phyloP scores from a whole-genome alignment of 2,888 invertebrate species.

The Fabriciana adippe region DNA sequence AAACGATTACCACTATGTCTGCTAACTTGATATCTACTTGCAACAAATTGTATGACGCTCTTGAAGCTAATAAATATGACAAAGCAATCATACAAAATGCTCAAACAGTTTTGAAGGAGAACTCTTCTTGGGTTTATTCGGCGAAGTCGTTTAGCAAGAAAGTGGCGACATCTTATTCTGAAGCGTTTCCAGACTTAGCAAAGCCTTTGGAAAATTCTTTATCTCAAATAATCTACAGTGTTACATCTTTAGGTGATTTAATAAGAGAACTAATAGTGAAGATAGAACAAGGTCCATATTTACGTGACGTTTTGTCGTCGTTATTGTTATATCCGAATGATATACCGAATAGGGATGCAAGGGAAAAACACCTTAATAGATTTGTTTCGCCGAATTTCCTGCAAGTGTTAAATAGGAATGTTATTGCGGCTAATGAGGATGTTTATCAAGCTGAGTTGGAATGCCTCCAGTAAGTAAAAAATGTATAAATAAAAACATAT shows the following conservation, averaged over 20 bases:
- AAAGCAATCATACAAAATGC: constrained; percentile 49
- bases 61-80: constrained; percentile 44
- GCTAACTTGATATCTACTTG: constrained; percentile 51
- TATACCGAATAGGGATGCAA: constrained; percentile 49
- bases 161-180: constrained; percentile 79
- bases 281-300: constrained; percentile 54
- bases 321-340: constrained; percentile 78
- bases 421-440: constrained; percentile 45
- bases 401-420: constrained; percentile 59
- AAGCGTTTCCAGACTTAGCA: constrained; percentile 90
- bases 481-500: background rate
- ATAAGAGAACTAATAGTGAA: constrained; percentile 72
- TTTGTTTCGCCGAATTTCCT: constrained; percentile 67
- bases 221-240: constrained; percentile 85
- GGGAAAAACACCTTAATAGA: constrained; percentile 66
- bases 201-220: constrained; percentile 87
- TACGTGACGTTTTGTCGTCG: constrained; percentile 61
- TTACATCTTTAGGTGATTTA: constrained; percentile 80
- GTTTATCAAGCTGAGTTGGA: constrained; percentile 59
- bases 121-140: constrained; percentile 78
- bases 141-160: constrained; percentile 80
- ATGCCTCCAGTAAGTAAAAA: constrained; percentile 73
- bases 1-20: constrained; percentile 54
- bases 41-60: constrained; percentile 48
- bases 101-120: constrained; percentile 64